Evolutionary conservation across 2,888 invertebrate genomes (phyloP).

Genomic region (Nemurella pictetii): DNA sequence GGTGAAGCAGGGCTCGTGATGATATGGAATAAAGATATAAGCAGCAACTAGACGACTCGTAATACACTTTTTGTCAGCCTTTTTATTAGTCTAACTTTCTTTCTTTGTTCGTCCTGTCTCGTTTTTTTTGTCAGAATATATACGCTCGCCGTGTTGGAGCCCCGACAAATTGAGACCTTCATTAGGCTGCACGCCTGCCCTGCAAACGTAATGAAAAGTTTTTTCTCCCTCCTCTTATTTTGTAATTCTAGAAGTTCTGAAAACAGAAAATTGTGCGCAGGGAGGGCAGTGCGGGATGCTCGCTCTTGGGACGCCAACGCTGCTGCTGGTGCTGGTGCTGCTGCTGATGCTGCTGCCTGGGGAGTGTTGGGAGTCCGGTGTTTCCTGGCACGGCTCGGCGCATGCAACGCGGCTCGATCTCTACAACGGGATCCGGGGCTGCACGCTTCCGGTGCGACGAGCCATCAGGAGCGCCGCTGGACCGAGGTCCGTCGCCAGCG

Average conservation of each 20-base stretch:
- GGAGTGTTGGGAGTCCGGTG: background rate
- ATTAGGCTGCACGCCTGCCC: constrained; percentile 28
- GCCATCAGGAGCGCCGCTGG: background rate
- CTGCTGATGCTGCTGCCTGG: background rate
- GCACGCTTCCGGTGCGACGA: background rate
- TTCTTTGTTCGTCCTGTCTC: constrained; percentile 18
- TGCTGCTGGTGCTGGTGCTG: background rate
- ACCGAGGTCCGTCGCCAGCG: background rate
- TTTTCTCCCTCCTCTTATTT: constrained; percentile 22
- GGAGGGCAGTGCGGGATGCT: background rate
- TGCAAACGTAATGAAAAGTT: constrained; percentile 32
- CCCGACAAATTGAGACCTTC: constrained; percentile 31
- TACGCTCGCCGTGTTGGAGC: constrained; percentile 11
- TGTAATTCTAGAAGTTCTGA: constrained; percentile 27
- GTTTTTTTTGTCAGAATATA: constrained; percentile 11
- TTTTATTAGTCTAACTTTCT: constrained; percentile 28
- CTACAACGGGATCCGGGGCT: constrained; percentile 1
- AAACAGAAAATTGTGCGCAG: constrained; percentile 7
- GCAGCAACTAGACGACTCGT: constrained; percentile 3
- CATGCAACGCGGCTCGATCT: constrained; percentile 6
- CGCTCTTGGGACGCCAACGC: too few relatives aligned
- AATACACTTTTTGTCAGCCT: constrained; percentile 13
- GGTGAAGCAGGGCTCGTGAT: background rate
- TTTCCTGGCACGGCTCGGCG: background rate
- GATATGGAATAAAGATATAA: constrained; percentile 16